Percentiles rank a stretch among this genome's conserved stretches.
These are phyloP conservation scores for Smutsia gigantea DNA, from an alignment of 2,797 vertebrate genomes.

Conservation along the genomic window DNA sequence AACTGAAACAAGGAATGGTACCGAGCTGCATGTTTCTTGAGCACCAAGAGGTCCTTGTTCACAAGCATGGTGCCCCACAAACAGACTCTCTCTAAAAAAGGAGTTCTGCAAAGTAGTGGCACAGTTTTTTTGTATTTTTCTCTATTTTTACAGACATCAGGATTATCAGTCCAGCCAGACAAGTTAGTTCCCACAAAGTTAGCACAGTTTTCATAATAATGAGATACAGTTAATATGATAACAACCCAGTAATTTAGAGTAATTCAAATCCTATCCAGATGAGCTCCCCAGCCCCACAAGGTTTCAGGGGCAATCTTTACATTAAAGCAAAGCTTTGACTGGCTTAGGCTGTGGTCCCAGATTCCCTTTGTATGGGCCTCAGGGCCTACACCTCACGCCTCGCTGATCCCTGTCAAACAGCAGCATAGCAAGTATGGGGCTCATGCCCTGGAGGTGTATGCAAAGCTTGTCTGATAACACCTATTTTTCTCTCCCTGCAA, in stretches of 20 bases:
- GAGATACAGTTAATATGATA: background rate
- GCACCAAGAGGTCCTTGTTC: background rate
- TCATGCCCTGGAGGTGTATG: background rate
- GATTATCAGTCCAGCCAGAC: background rate
- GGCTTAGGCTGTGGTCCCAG: background rate
- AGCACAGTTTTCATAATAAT: background rate
- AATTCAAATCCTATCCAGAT: constrained; percentile 19
- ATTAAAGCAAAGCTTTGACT: background rate
- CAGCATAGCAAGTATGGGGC: too few relatives aligned
- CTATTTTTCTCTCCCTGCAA: background rate
- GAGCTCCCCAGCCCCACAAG: background rate
- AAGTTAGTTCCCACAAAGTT: background rate
- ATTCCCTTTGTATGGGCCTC: background rate
- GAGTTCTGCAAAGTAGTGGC: background rate
- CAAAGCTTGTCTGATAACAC: background rate
- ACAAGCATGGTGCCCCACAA: background rate
- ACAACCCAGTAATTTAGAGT: background rate
- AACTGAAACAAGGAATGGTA: background rate
- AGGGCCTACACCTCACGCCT: background rate
- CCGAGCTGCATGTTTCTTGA: background rate
- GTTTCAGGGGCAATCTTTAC: background rate
- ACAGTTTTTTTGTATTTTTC: background rate
- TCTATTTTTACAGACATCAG: background rate
- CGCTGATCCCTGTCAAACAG: background rate
- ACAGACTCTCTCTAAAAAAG: background rate